These are phyloP conservation scores for Falco punctatus DNA, from an alignment of 2,113 vertebrate species.

Conservation along the genomic window DNA sequence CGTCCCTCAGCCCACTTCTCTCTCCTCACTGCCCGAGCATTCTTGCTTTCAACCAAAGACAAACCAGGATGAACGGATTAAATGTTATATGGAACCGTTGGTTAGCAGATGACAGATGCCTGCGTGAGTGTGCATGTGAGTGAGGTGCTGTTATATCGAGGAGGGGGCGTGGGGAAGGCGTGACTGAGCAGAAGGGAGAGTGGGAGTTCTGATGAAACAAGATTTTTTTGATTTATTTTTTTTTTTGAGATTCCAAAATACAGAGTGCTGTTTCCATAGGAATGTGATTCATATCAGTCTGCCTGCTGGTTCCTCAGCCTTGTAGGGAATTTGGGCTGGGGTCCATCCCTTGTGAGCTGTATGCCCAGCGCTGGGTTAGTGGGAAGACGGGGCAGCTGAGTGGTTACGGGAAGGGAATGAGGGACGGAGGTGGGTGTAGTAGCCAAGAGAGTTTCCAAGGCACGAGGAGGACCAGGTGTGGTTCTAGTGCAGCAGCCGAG, in stretches of 20 bases:
- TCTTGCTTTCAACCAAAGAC: conserved; percentile 39
- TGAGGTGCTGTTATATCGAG: rapidly evolving
- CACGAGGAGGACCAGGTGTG: rapidly evolving
- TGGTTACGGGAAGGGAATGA: neutral
- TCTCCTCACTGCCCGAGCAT: neutral
- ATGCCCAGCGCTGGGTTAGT: rapidly evolving
- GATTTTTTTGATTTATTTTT: too few relatives aligned
- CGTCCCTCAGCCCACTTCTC: rapidly evolving
- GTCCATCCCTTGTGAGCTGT: neutral
- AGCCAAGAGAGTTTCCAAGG: neutral
- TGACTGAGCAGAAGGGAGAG: neutral
- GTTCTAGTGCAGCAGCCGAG: neutral
- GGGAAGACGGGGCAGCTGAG: neutral
- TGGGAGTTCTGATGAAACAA: neutral
- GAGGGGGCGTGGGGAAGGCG: neutral
- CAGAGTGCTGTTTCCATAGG: neutral
- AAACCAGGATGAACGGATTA: neutral
- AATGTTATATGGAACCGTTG: rapidly evolving
- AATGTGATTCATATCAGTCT: neutral
- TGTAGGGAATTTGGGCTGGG: neutral
- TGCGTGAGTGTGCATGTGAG: rapidly evolving
- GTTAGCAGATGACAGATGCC: neutral
- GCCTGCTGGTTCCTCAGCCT: neutral
- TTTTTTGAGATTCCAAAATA: neutral
- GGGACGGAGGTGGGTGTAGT: rapidly evolving